Evolutionary conservation across 2,797 vertebrate genomes (phyloP).

Genomic region (Adrianichthys oophorus): DNA sequence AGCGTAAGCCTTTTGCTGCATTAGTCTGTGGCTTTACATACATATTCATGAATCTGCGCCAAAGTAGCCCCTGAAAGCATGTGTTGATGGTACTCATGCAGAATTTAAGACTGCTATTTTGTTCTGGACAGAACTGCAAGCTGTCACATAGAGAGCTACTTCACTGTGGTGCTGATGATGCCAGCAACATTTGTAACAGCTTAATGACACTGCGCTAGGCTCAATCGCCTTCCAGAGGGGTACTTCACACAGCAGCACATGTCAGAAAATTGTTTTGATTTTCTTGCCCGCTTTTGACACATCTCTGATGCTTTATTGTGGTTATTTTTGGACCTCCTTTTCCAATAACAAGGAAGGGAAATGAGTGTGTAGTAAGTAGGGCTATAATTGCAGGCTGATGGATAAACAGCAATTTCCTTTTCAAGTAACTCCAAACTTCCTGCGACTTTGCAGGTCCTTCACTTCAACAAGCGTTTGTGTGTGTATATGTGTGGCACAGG

Average conservation of each 20-base stretch:
- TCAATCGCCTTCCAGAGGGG: slow-evolving; percentile 28
- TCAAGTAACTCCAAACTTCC: slow-evolving; percentile 12
- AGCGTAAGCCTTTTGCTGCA: slow-evolving; percentile 9
- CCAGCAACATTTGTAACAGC: slow-evolving; percentile 38
- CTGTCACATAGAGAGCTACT: slow-evolving; percentile 40
- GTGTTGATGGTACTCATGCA: slow-evolving; percentile 31
- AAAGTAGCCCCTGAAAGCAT: slow-evolving; percentile 24
- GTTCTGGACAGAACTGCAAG: slow-evolving; percentile 32
- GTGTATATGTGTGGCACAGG: slow-evolving; percentile 10
- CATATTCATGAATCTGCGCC: slow-evolving; percentile 25
- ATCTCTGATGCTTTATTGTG: not conserved
- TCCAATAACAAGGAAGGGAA: not conserved
- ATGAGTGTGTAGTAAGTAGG: slow-evolving; percentile 8
- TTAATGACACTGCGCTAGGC: slow-evolving; percentile 40
- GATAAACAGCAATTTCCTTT: slow-evolving; percentile 26
- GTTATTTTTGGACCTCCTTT: not conserved
- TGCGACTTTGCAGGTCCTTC: slow-evolving; percentile 38
- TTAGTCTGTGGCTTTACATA: slow-evolving; percentile 15
- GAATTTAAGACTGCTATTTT: slow-evolving; percentile 44
- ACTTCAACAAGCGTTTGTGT: slow-evolving; percentile 7
- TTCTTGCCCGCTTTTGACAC: slow-evolving; percentile 14
- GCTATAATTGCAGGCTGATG: slow-evolving; percentile 23
- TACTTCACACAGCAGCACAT: slow-evolving; percentile 23
- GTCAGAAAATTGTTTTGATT: slow-evolving; percentile 23
- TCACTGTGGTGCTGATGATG: slow-evolving; percentile 43